These are phyloP conservation scores for Lasiommata megera DNA, from an alignment of 2,888 invertebrate genomes.

Conservation along the genomic window DNA sequence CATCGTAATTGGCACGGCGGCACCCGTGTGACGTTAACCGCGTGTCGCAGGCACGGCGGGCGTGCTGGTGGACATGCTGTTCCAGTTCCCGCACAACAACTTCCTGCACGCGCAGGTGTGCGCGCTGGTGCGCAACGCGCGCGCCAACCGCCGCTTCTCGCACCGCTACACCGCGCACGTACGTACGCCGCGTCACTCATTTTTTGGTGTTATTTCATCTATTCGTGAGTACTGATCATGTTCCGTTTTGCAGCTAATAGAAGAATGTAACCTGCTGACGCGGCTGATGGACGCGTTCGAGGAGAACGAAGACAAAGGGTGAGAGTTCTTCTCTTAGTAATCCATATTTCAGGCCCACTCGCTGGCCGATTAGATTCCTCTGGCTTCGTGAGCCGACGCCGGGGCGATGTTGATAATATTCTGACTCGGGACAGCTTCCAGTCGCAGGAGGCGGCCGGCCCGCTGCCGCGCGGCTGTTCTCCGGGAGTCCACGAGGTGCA, in stretches of 20 bases:
- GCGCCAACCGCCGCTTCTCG: slow-evolving; percentile 57
- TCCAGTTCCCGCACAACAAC: slow-evolving; percentile 95
- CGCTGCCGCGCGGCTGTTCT: too few relatives aligned
- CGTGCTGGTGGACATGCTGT: slow-evolving; percentile 91
- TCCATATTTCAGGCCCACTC: too few relatives aligned
- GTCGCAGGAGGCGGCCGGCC: too few relatives aligned
- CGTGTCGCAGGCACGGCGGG: slow-evolving; percentile 77
- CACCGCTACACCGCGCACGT: slow-evolving; percentile 46
- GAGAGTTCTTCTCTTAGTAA: not conserved
- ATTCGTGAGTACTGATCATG: not conserved
- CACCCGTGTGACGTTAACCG: too few relatives aligned
- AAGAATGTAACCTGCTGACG: slow-evolving; percentile 89
- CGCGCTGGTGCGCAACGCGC: slow-evolving; percentile 88
- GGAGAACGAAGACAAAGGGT: slow-evolving; percentile 89
- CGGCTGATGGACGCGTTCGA: slow-evolving; percentile 91
- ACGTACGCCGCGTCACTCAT: slow-evolving; percentile 38
- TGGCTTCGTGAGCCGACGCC: too few relatives aligned
- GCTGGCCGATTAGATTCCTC: too few relatives aligned
- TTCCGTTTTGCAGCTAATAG: slow-evolving; percentile 83
- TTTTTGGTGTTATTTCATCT: too few relatives aligned
- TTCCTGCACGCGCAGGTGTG: slow-evolving; percentile 96
- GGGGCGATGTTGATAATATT: too few relatives aligned
- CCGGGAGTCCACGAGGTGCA: too few relatives aligned
- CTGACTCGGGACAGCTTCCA: too few relatives aligned
- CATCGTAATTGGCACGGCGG: too few relatives aligned